A percentile compares a stretch with the other conserved stretches of the same genome.
phyloP scores from a whole-genome alignment of 2,797 vertebrate species.

The Crax fasciolata region DNA sequence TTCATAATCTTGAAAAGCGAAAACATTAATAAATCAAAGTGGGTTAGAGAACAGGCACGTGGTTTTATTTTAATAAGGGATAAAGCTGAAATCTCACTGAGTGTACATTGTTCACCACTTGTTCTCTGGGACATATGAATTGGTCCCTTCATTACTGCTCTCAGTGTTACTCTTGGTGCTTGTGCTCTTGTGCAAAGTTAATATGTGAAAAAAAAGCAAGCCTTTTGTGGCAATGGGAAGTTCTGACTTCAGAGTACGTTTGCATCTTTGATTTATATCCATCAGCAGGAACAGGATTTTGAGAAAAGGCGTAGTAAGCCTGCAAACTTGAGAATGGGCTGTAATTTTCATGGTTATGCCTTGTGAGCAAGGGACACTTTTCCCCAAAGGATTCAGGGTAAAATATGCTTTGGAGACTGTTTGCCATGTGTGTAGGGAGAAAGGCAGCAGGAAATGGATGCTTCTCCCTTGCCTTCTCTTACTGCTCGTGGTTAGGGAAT shows the following conservation, averaged over 20 bases:
- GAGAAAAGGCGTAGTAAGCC: neutral
- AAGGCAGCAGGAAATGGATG: neutral
- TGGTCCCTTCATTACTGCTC: constrained; percentile 45
- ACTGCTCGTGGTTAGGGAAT: neutral
- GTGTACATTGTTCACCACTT: constrained; percentile 46
- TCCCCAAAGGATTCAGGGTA: neutral
- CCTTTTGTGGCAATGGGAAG: neutral
- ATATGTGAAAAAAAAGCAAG: neutral
- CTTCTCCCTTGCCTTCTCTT: neutral
- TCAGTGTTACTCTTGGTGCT: neutral
- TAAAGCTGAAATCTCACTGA: constrained; percentile 57
- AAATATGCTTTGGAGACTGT: neutral
- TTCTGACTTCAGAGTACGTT: neutral
- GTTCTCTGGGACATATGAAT: constrained; percentile 63
- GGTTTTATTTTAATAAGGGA: constrained; percentile 65
- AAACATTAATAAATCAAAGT: constrained; percentile 52
- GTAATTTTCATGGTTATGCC: neutral
- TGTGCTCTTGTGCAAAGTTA: neutral
- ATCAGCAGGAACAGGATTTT: neutral
- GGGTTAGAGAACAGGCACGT: constrained; percentile 45
- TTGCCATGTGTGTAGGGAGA: neutral
- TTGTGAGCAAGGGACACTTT: neutral
- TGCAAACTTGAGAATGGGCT: neutral
- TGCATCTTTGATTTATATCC: constrained; percentile 9
- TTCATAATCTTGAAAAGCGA: constrained; percentile 31